Evolutionary conservation across 2,113 vertebrate species (phyloP), one percentile per base, ranked within the genome.

Genomic region (Peromyscus californicus): DNA sequence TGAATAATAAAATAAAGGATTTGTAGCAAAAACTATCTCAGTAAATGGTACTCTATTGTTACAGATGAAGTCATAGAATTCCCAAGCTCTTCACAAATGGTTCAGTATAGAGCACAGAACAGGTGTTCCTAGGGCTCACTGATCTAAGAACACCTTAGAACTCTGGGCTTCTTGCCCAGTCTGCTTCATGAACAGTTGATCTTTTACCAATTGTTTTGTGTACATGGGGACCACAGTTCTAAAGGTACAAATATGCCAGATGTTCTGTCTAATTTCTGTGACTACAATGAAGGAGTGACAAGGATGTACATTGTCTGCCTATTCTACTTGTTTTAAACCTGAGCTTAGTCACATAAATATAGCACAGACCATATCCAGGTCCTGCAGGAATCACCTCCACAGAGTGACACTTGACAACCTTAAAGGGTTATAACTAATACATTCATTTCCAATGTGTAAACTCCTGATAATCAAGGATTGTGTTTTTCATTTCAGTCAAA

Each of bases 401-500:
- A 92, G 59, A 82, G 0, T 15, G 39, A 7, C 13, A 63, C 90
- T 76, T 88, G 39, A 89, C 1, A 86, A 89, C 36, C 85, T 76
- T 76, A 85, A 22, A 85, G 79, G 10, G 42, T 61, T 89, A 61
- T 96, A 78, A 80, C 67, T 31, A 87, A 94, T 72, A 31, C 36
- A 88, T 63, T 88, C 84, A 90, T n/a, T 84, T 90, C 13, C 17
- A 79, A 54, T 78, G 85, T 9, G 85, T 76, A 95, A 91, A 54
- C 75, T 57, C 92, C 29, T 72, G 33, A 17, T 59, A 87, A 78
- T 82, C 45, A 87, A 79, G 1, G n/a, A 89, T 82, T 19, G 13
- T 82, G 10, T 21, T 88, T 91, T 96, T 80, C 39, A 67, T 69
- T 92, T 79, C 19, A 86, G 72, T 95, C 54, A 79, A 92, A 93